Evolutionary conservation across 1,140 invertebrate genomes (phyloP).

Genomic region (Drosophila malerkotliana): DNA sequence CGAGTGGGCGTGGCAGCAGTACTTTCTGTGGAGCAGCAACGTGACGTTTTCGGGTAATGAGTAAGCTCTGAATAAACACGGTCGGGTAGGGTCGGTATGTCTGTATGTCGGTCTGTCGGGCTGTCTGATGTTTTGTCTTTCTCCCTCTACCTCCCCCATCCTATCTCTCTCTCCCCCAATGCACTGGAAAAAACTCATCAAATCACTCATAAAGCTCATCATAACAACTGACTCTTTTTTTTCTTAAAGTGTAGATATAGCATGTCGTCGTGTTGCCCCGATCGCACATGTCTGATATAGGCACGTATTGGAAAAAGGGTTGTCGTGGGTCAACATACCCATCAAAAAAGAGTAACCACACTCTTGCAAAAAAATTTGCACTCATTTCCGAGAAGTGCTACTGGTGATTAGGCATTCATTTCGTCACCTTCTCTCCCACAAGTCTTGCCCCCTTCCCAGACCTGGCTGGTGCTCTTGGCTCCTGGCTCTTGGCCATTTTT

Average conservation of each 20-base stretch:
- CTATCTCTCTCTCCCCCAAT: too few species aligned
- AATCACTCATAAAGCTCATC: too few species aligned
- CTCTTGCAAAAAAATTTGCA: constrained; percentile 5
- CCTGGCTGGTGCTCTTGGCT: constrained; percentile 7
- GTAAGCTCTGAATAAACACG: constrained; percentile 15
- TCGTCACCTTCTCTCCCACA: too few species aligned
- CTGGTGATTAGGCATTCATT: too few species aligned
- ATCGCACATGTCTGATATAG: constrained; percentile 54
- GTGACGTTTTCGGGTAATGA: constrained; percentile 48
- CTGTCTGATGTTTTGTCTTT: too few species aligned
- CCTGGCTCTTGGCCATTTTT: background rate
- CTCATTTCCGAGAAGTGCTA: background rate
- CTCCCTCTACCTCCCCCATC: too few species aligned
- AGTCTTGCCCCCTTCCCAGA: too few species aligned
- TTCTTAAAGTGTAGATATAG: constrained; percentile 3
- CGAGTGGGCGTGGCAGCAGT: constrained; percentile 31
- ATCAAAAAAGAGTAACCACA: constrained; percentile 5
- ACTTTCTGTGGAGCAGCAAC: constrained; percentile 30
- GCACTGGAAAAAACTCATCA: background rate
- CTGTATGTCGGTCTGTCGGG: too few species aligned
- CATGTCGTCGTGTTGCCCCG: constrained; percentile 7
- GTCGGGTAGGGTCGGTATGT: background rate
- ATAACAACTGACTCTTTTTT: background rate
- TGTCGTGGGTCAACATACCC: constrained; percentile 50
- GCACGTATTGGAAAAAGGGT: constrained; percentile 41